Conservation (phyloP, 1,140 invertebrate species). For the Bombus breviceps region DNA sequence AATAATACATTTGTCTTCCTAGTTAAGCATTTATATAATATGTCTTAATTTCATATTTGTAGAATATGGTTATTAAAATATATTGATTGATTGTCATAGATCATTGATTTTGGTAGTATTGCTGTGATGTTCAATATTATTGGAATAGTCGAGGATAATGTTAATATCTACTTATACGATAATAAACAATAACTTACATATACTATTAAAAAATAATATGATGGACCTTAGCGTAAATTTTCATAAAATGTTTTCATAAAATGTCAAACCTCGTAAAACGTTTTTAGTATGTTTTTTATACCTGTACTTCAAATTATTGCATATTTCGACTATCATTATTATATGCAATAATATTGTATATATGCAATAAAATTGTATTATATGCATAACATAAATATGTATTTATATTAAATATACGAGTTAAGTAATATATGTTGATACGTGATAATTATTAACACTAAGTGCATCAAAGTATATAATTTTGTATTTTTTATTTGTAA, state of each 20-base stretch:
- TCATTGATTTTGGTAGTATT: not conserved
- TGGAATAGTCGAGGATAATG: not conserved
- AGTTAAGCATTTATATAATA: not conserved
- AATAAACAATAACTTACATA: not conserved
- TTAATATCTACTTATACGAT: slow-evolving; percentile 4
- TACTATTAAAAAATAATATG: not conserved
- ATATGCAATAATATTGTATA: no score
- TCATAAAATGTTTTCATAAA: not conserved
- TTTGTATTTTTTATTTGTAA: slow-evolving; percentile 13
- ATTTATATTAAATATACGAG: slow-evolving; percentile 23
- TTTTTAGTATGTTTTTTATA: not conserved
- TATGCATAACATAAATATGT: slow-evolving; percentile 8
- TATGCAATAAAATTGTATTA: not conserved
- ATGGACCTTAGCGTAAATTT: not conserved
- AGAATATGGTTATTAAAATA: not conserved
- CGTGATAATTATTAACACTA: slow-evolving; percentile 24
- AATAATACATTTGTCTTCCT: slow-evolving; percentile 1
- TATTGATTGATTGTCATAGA: not conserved
- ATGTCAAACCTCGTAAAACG: not conserved
- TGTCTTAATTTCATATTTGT: not conserved
- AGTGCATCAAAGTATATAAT: not conserved
- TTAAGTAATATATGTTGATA: slow-evolving; percentile 17
- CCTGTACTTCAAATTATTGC: not conserved
- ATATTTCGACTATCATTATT: not conserved
- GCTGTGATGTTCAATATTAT: not conserved